These are phyloP conservation scores for Busseola fusca DNA, from an alignment of 2,888 invertebrate species.

Conservation along the genomic window DNA sequence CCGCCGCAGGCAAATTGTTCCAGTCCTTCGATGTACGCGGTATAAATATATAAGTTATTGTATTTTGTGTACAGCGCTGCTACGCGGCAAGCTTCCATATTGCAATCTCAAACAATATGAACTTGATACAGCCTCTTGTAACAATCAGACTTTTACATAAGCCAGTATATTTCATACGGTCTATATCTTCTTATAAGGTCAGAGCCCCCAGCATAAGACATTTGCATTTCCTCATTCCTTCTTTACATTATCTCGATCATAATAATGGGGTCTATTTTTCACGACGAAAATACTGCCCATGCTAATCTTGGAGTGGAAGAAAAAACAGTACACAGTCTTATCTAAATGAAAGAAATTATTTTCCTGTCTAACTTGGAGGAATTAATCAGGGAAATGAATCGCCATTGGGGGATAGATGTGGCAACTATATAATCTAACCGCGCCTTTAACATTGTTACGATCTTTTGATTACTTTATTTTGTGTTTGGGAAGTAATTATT, in stretches of 20 bases:
- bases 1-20: too few relatives aligned
- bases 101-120: slow-evolving; percentile 56
- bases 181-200: slow-evolving; percentile 44
- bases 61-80: slow-evolving; percentile 53
- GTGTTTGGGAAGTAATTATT: slow-evolving; percentile 26
- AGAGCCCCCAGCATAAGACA: slow-evolving; percentile 34
- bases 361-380: slow-evolving; percentile 44
- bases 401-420: slow-evolving; percentile 27
- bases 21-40: too few relatives aligned
- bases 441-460: slow-evolving; percentile 24
- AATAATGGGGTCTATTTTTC: slow-evolving; percentile 53
- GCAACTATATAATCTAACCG: slow-evolving; percentile 28
- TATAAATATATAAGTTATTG: slow-evolving; percentile 49
- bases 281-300: slow-evolving; percentile 51
- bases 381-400: slow-evolving; percentile 48
- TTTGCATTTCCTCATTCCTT: slow-evolving; percentile 50
- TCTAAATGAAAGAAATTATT: slow-evolving; percentile 61
- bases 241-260: slow-evolving; percentile 55
- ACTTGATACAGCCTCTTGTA: slow-evolving; percentile 38
- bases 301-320: slow-evolving; percentile 53
- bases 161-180: slow-evolving; percentile 36
- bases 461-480: slow-evolving; percentile 24
- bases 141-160: slow-evolving; percentile 34
- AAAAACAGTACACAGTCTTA: slow-evolving; percentile 46
- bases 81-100: slow-evolving; percentile 63